Percentiles rank a stretch among this genome's conserved stretches.
Conservation (phyloP, 2,797 vertebrate species). For the Semaprochilodus insignis region DNA sequence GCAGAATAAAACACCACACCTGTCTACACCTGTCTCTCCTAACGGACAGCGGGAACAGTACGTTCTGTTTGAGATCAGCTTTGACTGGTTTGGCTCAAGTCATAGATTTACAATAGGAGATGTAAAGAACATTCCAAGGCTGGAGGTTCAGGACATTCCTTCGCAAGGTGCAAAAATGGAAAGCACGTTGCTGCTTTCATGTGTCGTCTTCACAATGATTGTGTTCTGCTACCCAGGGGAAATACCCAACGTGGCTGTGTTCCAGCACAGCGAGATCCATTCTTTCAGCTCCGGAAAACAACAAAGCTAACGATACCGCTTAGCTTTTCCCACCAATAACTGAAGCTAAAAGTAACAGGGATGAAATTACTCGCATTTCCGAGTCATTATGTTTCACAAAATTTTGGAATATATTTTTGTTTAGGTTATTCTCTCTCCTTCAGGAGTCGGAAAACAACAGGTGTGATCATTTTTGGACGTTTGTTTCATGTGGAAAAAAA, state of each 20-base stretch:
- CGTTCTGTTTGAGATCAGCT: neutral
- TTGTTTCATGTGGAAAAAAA: no score
- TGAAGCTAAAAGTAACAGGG: neutral
- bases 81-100: neutral
- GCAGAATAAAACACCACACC: no score
- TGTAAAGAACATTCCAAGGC: neutral
- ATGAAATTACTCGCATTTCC: no score
- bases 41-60: no score
- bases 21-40: neutral
- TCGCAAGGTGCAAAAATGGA: neutral
- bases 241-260: neutral
- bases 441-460: no score
- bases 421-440: no score
- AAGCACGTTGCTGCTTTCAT: neutral
- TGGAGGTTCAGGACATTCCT: constrained; percentile 15
- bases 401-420: no score
- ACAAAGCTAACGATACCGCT: constrained; percentile 2
- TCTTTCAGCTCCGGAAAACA: neutral
- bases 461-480: no score
- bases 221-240: neutral
- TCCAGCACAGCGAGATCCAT: neutral
- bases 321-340: neutral
- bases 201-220: neutral
- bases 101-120: neutral
- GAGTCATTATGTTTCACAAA: no score